Evolutionary conservation across 2,888 invertebrate species (phyloP), one percentile per base, ranked within the genome.

Genomic region (Malthinus seriepunctatus): DNA sequence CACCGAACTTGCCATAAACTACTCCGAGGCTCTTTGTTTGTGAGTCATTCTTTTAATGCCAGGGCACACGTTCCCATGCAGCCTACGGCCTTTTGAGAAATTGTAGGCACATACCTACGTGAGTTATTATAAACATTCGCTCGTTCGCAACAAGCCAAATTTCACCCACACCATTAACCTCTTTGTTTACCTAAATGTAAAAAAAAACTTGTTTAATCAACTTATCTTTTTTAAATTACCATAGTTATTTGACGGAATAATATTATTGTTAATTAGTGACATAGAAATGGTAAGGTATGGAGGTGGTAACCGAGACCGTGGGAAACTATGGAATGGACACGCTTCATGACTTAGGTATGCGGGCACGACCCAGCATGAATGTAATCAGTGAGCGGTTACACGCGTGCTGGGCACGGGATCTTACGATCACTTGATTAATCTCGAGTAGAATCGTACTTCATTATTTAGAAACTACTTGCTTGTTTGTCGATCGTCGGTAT

Each of bases 311-410:
- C 55, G 64, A 56, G 63, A 66, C 67, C 70, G 65, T 69, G 70
- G 79, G 79, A 79, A 23, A 78, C 79, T 80, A 55, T 44, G 51
- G 35, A 58, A 47, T 55, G 71, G 73, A 72, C 73, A 73, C 73
- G 74, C 73, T 74, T 66, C 73, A 67, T 59, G 69, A 68, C 67
- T 71, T 66, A 69, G 73, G 73, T 70, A 72, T 72, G 71, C 68
- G 67, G 65, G 68, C 67, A 66, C 67, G 68, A 69, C 66, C 67
- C 39, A 65, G 68, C 66, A 66, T 66, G 67, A 56, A 62, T 64
- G 67, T 67, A 68, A 69, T 69, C 69, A 63, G 62, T 63, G 67
- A 69, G 70, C 64, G 69, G 67, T 69, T 70, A 67, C 69, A 71
- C 73, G 73, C 74, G 74, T 74, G 74, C 73, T 73, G 69, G 68